phyloP scores from a whole-genome alignment of 2,888 invertebrate genomes.

The Beris morrisii region DNA sequence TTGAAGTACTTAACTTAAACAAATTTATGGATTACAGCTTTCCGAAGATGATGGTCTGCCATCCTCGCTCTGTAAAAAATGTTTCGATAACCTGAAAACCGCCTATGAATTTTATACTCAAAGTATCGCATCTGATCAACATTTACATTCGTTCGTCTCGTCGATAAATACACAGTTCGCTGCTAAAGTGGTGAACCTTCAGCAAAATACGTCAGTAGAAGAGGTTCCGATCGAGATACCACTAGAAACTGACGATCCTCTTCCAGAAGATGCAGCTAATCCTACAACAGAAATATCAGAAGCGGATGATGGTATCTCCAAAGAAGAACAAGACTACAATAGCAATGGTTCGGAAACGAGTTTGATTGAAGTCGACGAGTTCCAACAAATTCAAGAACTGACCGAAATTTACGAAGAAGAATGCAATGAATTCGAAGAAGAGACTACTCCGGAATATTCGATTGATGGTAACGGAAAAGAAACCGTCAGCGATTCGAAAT shows the following conservation, averaged over 20 bases:
- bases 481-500: neutral
- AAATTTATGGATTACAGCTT: conserved; percentile 14
- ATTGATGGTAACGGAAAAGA: too few species aligned
- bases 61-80: conserved; percentile 37
- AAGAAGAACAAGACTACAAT: too few species aligned
- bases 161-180: conserved; percentile 34
- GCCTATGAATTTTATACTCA: conserved; percentile 38
- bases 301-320: too few species aligned
- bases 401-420: neutral
- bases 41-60: conserved; percentile 39
- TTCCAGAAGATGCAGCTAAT: too few species aligned
- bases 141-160: conserved; percentile 34
- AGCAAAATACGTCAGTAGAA: neutral
- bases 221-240: too few species aligned
- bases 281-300: too few species aligned
- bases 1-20: too few species aligned
- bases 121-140: conserved; percentile 34
- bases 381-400: neutral
- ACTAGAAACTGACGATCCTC: too few species aligned
- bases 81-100: conserved; percentile 36
- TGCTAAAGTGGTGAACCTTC: neutral
- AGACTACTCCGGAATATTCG: neutral
- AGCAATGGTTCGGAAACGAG: too few species aligned
- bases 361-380: too few species aligned
- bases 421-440: neutral